Evolutionary conservation across 2,113 vertebrate species (phyloP).

Genomic region (Bubo bubo): DNA sequence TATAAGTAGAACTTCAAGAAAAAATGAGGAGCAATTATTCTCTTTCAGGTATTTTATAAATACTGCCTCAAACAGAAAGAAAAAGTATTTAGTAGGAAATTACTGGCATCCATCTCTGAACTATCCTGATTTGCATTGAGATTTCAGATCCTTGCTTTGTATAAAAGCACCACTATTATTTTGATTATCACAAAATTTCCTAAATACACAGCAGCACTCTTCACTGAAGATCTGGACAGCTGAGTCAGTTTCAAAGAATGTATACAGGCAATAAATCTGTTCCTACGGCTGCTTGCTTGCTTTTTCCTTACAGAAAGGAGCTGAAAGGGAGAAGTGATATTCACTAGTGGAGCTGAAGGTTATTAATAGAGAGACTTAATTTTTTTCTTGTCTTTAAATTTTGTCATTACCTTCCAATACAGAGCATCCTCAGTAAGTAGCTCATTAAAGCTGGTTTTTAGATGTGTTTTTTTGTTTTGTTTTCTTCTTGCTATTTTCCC

Average conservation of each 20-base stretch:
- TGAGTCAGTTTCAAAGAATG: background rate
- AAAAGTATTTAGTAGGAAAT: background rate
- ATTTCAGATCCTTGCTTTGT: background rate
- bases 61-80: background rate
- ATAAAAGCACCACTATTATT: background rate
- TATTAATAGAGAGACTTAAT: background rate
- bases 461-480: conserved; percentile 29
- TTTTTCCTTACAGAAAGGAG: background rate
- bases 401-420: background rate
- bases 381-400: background rate
- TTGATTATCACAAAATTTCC: background rate
- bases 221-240: background rate
- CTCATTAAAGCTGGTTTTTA: conserved; percentile 31
- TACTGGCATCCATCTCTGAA: background rate
- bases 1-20: background rate
- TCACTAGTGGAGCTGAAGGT: background rate
- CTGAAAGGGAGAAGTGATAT: conserved; percentile 2
- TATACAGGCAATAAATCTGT: background rate
- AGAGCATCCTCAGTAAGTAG: background rate
- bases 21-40: background rate
- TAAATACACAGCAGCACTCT: conserved; percentile 1
- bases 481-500: conserved; percentile 33
- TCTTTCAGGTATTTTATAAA: background rate
- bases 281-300: conserved; percentile 19
- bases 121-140: background rate